Conservation (phyloP, 2,113 vertebrate species). For the Aythya baeri region DNA sequence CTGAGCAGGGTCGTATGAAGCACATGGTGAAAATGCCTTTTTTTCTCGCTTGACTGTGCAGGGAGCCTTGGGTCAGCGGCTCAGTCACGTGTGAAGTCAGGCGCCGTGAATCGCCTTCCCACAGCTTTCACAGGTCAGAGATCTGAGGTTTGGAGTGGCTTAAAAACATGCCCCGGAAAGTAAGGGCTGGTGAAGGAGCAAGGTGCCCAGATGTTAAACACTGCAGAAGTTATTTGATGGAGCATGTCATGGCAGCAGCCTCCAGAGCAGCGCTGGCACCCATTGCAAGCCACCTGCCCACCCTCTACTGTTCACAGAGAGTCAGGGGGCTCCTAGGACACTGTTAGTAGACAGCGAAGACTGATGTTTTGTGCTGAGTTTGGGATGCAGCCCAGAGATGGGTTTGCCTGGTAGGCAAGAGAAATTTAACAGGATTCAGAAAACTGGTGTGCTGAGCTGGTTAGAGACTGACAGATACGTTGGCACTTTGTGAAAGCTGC, state of each 20-base stretch:
- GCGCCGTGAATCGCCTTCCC: fast-evolving
- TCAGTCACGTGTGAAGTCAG: not conserved
- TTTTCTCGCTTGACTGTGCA: not conserved
- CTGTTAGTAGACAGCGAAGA: not conserved
- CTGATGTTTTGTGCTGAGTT: not conserved
- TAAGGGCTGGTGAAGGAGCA: not conserved
- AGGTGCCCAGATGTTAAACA: not conserved
- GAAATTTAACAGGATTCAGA: not conserved
- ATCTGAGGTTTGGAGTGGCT: not conserved
- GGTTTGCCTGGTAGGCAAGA: not conserved
- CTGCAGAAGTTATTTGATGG: not conserved
- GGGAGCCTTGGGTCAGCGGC: not conserved
- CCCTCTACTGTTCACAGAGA: not conserved
- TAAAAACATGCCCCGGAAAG: not conserved
- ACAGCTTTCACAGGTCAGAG: not conserved
- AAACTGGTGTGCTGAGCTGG: not conserved
- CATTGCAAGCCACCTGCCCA: not conserved
- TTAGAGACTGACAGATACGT: not conserved
- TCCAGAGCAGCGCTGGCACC: not conserved
- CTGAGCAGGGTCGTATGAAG: not conserved
- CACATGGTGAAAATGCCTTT: not conserved
- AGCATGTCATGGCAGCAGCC: not conserved
- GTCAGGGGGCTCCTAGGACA: fast-evolving
- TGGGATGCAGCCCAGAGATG: not conserved
- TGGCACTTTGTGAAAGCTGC: not conserved